phyloP scores from a whole-genome alignment of 2,113 vertebrate species.

The Rhodinocichla rosea region DNA sequence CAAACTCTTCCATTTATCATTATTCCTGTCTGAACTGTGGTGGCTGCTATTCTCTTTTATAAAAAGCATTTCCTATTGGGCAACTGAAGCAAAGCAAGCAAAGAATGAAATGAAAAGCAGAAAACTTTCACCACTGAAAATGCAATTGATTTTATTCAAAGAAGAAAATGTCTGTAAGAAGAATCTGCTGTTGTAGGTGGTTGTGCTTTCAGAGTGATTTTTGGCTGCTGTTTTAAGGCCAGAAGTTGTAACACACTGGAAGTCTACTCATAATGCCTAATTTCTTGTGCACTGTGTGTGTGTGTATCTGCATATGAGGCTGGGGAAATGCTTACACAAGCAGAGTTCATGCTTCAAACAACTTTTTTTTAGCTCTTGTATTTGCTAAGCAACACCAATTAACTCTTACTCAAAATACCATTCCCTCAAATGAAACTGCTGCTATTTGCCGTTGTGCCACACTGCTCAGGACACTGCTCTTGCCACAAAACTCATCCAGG shows the following conservation, averaged over 20 bases:
- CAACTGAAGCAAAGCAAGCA: not conserved
- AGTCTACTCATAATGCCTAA: slow-evolving; percentile 21
- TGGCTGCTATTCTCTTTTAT: not conserved
- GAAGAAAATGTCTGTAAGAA: not conserved
- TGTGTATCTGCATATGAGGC: not conserved
- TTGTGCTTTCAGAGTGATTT: not conserved
- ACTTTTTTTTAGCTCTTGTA: not conserved
- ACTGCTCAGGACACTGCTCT: not conserved
- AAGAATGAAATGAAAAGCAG: not conserved
- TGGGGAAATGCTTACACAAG: slow-evolving; percentile 42
- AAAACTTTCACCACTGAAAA: not conserved
- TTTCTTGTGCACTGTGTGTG: not conserved
- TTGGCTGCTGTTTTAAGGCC: slow-evolving; percentile 20
- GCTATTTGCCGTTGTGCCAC: not conserved
- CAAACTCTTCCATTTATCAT: not conserved
- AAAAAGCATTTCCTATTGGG: not conserved
- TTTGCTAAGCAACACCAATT: not conserved
- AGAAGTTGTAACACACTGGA: not conserved
- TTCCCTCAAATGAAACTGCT: not conserved
- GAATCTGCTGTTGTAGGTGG: not conserved
- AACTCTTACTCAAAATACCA: not conserved
- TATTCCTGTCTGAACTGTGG: not conserved
- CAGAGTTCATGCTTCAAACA: not conserved
- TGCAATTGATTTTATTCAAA: not conserved
- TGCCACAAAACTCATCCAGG: not conserved